phyloP scores from a whole-genome alignment of 2,113 vertebrate genomes.

The Ceuthmochares aereus region DNA sequence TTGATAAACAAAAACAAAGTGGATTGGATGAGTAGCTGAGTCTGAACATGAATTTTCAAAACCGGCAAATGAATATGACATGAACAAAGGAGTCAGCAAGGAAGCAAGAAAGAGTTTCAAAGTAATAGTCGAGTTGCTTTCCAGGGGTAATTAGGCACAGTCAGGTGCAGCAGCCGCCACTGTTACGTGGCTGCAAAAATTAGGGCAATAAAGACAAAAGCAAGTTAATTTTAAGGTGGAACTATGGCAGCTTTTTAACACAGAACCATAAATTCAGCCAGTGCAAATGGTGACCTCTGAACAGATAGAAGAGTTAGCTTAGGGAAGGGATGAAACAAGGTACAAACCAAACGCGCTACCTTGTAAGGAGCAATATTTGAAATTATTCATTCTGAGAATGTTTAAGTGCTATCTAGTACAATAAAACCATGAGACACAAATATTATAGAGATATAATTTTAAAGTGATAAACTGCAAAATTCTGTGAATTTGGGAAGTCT shows the following conservation, averaged over 20 bases:
- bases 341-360: background rate
- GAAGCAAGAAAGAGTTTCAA: conserved; percentile 72
- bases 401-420: background rate
- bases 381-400: background rate
- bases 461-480: background rate
- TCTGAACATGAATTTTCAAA: conserved; percentile 76
- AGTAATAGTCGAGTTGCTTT: conserved; percentile 41
- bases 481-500: background rate
- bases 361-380: background rate
- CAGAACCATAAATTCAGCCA: background rate
- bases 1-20: conserved; percentile 78
- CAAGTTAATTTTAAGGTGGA: conserved; percentile 65
- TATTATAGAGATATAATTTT: background rate
- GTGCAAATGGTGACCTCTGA: background rate
- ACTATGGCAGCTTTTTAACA: conserved; percentile 15
- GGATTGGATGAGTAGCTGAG: conserved; percentile 39
- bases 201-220: conserved; percentile 50
- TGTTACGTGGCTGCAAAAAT: conserved; percentile 53
- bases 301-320: background rate
- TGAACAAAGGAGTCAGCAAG: conserved; percentile 55
- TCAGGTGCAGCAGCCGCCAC: conserved; percentile 56
- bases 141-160: conserved; percentile 65
- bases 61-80: conserved; percentile 47
- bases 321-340: background rate
- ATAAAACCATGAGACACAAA: background rate